Percentiles rank a stretch among this genome's conserved stretches.
phyloP scores from a whole-genome alignment of 2,113 vertebrate species.

The Tachycineta bicolor region DNA sequence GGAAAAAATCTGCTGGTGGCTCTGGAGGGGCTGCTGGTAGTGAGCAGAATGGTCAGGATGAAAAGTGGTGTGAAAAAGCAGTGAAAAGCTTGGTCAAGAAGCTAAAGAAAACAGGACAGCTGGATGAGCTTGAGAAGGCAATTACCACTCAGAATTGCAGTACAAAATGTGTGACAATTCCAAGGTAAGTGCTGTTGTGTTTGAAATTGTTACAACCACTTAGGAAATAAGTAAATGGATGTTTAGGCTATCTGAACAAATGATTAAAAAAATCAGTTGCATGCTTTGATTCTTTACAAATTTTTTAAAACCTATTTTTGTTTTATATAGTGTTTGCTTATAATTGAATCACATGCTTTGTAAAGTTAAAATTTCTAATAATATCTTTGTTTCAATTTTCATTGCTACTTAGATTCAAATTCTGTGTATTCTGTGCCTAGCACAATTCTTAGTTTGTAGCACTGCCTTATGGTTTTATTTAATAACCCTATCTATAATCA shows the following conservation, averaged over 20 bases:
- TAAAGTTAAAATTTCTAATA: neutral
- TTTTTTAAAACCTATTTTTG: neutral
- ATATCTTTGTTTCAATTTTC: neutral
- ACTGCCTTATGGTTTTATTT: neutral
- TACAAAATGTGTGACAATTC: slow-evolving; percentile 98
- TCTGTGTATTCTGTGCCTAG: neutral
- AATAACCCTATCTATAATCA: neutral
- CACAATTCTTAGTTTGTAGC: neutral
- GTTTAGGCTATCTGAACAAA: neutral
- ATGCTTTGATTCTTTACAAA: neutral
- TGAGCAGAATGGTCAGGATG: slow-evolving; percentile 96
- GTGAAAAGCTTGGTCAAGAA: slow-evolving; percentile 99
- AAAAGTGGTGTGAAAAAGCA: slow-evolving; percentile 98
- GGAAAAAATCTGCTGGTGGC: slow-evolving; percentile 92
- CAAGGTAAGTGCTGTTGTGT: slow-evolving; percentile 81
- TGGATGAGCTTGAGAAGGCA: slow-evolving; percentile 97
- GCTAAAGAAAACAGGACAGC: slow-evolving; percentile 96
- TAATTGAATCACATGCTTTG: neutral
- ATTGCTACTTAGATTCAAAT: neutral
- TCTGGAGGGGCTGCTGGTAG: slow-evolving; percentile 82
- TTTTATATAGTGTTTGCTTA: neutral
- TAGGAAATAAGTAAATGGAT: neutral
- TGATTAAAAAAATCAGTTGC: neutral
- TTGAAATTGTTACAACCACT: neutral
- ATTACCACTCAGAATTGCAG: slow-evolving; percentile 97